Percentiles rank a stretch among this genome's conserved stretches.
Conservation (phyloP, 2,113 vertebrate genomes). For the Marcusenius ussheri region DNA sequence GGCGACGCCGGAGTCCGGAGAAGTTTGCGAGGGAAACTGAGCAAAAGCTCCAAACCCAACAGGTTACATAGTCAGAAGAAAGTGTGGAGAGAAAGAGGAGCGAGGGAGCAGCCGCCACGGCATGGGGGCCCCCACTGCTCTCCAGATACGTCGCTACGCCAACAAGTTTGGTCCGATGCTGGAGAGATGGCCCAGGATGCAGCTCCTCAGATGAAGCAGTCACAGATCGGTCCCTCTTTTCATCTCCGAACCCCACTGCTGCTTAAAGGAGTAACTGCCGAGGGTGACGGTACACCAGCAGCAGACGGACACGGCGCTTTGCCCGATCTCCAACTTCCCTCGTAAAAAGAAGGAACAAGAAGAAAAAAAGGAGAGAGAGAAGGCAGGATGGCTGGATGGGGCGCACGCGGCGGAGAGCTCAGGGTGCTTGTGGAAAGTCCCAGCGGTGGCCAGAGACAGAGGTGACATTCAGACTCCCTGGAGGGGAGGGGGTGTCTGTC, state of each 20-base stretch:
- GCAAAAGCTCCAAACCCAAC: neutral
- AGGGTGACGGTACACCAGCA: neutral
- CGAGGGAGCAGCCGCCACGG: neutral
- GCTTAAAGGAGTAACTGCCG: neutral
- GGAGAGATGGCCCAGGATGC: neutral
- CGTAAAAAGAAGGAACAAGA: neutral
- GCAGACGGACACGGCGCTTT: neutral
- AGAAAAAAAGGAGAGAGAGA: neutral
- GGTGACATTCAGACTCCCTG: constrained; percentile 48
- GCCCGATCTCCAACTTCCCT: neutral
- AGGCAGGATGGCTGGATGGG: neutral
- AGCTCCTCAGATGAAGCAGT: neutral
- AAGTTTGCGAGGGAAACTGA: neutral
- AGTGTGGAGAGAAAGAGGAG: neutral
- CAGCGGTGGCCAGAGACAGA: constrained; percentile 32
- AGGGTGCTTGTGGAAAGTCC: neutral
- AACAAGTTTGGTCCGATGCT: neutral
- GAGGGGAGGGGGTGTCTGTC: constrained; percentile 9
- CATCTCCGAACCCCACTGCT: neutral
- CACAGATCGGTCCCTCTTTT: neutral
- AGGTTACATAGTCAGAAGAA: constrained; percentile 8
- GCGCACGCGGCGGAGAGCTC: neutral
- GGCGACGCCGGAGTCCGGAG: neutral
- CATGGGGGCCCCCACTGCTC: neutral
- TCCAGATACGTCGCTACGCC: too few species aligned